Base-by-base conservation (phyloP, 2,113 vertebrate species). In the Siphamia tubifer region DNA sequence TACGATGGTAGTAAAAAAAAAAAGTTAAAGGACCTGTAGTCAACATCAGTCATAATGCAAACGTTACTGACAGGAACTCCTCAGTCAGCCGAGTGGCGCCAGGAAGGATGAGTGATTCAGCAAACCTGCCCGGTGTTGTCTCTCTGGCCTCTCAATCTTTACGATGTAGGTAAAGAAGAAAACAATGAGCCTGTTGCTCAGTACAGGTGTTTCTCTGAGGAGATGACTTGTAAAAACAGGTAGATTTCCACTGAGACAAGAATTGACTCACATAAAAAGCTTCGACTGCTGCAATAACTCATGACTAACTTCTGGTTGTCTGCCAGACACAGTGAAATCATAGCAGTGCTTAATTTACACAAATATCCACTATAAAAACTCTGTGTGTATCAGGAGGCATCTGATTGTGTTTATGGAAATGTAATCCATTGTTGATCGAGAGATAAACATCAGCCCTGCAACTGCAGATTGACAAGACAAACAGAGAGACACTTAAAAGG, bases 61-160 rank as follows among this genome's bases (percentile, higher is more conserved):
- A 63, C 90, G 92, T 91, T 92, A 82, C 87, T 90, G 88, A 90
- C 92, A 92, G 94, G 90, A 92, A 92, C 68, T 88, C 77, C 62
- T 85, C 79, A 81, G 81, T 57, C 87, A 91, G 92, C 87, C 89
- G 74, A 83, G 91, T 93, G 95, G 94, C 86, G 85, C 93, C 93
- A 90, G 72, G 3, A 90, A 93, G 91, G 89, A 92, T 89, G 90
- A 91, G 91, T 95, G 95, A 94, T 94, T 94, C 48, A 95, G 92
- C 92, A 91, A 92, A 93, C 92, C 93, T 92, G 87, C 86, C 79
- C n/a, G 73, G 80, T 84, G 87, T 88, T 84, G 90, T 91, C 90
- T 91, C 84, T 73, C 74, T 86, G 86, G 72, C 88, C 85, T 79
- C 86, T 85, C 43, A 84, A 91, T 88, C 78, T 79, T 88, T 94